These are phyloP conservation scores for Psittacula cyanocephala DNA, from an alignment of 2,113 vertebrate genomes.

Conservation along the genomic window DNA sequence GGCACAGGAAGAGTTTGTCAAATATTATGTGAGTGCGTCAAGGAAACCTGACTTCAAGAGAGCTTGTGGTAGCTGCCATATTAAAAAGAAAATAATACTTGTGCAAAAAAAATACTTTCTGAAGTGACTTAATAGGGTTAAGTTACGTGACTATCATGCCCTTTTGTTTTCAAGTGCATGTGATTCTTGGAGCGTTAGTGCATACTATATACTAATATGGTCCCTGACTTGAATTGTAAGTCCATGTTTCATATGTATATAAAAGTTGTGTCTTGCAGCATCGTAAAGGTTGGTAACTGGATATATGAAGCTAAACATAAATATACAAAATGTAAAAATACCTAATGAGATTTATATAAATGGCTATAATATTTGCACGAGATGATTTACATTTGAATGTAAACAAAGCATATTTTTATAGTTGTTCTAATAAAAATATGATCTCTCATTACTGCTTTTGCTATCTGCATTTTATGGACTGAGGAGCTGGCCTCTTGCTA, in stretches of 20 bases:
- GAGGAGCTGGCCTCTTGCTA: background rate
- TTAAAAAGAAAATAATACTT: background rate
- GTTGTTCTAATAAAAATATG: background rate
- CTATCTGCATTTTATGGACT: background rate
- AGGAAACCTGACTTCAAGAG: background rate
- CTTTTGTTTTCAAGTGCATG: background rate
- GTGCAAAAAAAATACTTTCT: background rate
- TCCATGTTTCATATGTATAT: accelerated
- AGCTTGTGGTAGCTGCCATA: background rate
- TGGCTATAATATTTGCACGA: background rate
- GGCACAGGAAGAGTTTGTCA: background rate
- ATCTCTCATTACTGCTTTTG: background rate
- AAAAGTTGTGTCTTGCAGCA: background rate
- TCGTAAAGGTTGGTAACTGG: background rate
- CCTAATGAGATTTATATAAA: background rate
- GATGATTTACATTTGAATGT: background rate
- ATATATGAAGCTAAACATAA: background rate
- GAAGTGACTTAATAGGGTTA: background rate
- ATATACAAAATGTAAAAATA: background rate
- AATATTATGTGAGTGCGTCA: background rate
- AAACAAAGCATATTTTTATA: background rate
- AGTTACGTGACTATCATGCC: background rate
- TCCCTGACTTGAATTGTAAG: background rate
- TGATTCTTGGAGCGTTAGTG: background rate
- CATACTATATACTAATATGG: background rate